A percentile compares a stretch with the other conserved stretches of the same genome.
Evolutionary conservation across 2,113 vertebrate genomes (phyloP).

Genomic region (Colistium nudipinnis): DNA sequence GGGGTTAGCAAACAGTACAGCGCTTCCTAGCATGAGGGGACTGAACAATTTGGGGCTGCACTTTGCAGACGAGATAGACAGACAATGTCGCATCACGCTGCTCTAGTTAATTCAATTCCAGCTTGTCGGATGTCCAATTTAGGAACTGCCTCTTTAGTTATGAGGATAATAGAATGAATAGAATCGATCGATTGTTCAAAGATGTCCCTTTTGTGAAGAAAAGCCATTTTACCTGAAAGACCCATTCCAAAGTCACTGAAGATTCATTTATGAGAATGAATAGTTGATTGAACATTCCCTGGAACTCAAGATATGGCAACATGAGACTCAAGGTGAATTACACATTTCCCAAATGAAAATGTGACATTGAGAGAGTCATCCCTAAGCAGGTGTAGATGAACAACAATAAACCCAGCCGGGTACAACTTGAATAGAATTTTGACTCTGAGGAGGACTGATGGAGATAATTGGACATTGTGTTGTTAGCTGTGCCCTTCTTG

Average conservation of each 20-base stretch:
- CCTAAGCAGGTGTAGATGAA: conserved; percentile 15
- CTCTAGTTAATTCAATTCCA: conserved; percentile 18
- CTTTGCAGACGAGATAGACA: conserved; percentile 1
- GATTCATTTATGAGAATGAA: not conserved
- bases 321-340: not conserved
- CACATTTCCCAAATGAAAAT: conserved; percentile 2
- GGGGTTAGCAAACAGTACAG: conserved; percentile 42
- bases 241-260: too few species aligned
- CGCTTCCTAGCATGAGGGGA: conserved; percentile 1
- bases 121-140: not conserved
- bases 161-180: not conserved
- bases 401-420: too few species aligned
- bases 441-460: conserved; percentile 8
- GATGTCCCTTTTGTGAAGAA: not conserved
- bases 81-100: not conserved
- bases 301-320: not conserved
- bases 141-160: not conserved
- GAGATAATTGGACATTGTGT: conserved; percentile 12
- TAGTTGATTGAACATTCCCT: not conserved
- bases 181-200: conserved; percentile 15
- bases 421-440: conserved; percentile 22
- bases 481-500: not conserved
- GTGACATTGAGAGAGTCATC: conserved; percentile 10
- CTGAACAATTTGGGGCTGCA: conserved; percentile 8
- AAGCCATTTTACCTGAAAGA: conserved; percentile 3